A percentile compares a stretch with the other conserved stretches of the same genome.
phyloP scores from a whole-genome alignment of 1,140 invertebrate genomes.

The Lepidurus couesii region DNA sequence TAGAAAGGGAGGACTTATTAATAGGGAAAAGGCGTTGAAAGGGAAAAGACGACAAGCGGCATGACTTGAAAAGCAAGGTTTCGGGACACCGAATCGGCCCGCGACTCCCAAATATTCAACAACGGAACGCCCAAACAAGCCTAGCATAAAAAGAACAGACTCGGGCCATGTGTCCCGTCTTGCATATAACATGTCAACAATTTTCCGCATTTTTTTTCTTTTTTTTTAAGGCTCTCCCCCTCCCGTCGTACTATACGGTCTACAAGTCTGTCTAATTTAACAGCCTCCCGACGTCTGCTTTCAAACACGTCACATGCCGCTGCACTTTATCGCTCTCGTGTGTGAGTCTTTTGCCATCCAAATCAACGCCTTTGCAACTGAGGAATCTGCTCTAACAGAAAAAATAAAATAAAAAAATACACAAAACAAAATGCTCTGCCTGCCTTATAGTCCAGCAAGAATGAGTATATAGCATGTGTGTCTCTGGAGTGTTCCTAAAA shows the following conservation, averaged over 20 bases:
- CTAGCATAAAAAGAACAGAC: background rate
- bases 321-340: conserved; percentile 16
- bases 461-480: background rate
- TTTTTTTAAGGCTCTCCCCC: background rate
- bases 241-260: background rate
- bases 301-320: conserved; percentile 3
- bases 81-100: background rate
- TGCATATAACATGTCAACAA: conserved; percentile 19
- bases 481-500: background rate
- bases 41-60: background rate
- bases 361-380: conserved; percentile 15
- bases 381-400: background rate
- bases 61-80: background rate
- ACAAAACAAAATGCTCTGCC: background rate
- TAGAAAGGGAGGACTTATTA: background rate
- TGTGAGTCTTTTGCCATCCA: background rate
- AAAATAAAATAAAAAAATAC: background rate
- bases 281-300: conserved; percentile 6
- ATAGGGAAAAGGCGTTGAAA: conserved; percentile 14
- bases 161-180: conserved; percentile 8
- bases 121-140: background rate
- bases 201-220: background rate
- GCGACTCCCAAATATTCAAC: conserved; percentile 5
- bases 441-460: background rate
- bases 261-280: conserved; percentile 16